Evolutionary conservation across 2,797 vertebrate species (phyloP).

Genomic region (Podarcis siculus): DNA sequence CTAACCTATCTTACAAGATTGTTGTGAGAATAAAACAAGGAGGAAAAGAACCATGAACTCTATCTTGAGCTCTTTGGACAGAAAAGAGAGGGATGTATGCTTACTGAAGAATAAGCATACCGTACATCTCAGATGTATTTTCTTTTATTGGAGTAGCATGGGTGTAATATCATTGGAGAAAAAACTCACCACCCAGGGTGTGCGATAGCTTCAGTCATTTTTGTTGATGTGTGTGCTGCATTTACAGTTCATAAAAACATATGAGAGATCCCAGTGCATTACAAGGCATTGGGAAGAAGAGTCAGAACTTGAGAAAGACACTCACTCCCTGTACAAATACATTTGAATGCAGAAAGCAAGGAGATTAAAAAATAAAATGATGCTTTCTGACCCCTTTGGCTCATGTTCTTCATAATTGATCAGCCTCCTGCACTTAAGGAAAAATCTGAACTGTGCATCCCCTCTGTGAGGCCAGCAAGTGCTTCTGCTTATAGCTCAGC

Average conservation of each 20-base stretch:
- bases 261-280: background rate
- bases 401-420: background rate
- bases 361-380: background rate
- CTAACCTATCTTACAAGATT: too few relatives aligned
- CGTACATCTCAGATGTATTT: background rate
- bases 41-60: too few relatives aligned
- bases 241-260: background rate
- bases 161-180: background rate
- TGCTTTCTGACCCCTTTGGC: background rate
- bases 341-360: background rate
- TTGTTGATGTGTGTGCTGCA: background rate
- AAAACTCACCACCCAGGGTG: background rate
- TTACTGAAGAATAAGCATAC: background rate
- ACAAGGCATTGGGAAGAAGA: background rate
- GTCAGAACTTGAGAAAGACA: background rate
- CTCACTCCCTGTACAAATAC: background rate
- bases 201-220: background rate
- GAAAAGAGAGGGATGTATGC: too few relatives aligned
- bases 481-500: background rate
- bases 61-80: too few relatives aligned
- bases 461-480: background rate
- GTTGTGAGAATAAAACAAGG: too few relatives aligned
- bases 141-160: background rate
- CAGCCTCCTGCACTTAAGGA: too few relatives aligned
- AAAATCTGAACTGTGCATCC: background rate